Percentiles rank a stretch among this genome's conserved stretches.
Conservation (phyloP, 1,140 invertebrate species). For the Acyrthosiphon pisum region DNA sequence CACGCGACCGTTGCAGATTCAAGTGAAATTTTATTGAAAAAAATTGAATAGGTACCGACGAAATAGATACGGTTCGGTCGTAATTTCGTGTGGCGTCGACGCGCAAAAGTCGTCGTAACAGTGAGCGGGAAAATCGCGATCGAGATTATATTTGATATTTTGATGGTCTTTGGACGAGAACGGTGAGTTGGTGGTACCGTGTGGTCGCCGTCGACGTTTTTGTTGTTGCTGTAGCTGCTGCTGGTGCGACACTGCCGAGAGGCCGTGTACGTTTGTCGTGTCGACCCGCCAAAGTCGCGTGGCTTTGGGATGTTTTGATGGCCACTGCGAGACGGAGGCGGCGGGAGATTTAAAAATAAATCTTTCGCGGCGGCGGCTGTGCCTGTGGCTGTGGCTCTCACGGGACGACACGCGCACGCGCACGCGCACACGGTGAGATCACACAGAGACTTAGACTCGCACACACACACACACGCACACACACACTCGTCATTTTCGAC, state of each 20-base stretch:
- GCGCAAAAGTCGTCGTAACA: no score
- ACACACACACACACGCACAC: not conserved
- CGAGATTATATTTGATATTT: not conserved
- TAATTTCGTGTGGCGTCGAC: no score
- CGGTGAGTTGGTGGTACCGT: no score
- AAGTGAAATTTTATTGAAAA: no score
- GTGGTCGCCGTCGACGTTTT: not conserved
- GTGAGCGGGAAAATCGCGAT: not conserved
- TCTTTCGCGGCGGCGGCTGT: conserved; percentile 11
- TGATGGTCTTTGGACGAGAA: not conserved
- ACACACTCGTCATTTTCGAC: not conserved
- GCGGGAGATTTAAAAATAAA: conserved; percentile 48
- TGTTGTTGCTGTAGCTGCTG: not conserved
- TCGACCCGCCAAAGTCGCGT: conserved; percentile 7
- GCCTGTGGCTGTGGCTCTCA: not conserved
- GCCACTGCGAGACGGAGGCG: not conserved
- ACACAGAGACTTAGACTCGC: not conserved
- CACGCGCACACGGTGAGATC: not conserved
- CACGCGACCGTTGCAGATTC: no score
- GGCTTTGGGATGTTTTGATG: conserved; percentile 28
- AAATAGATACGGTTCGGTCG: no score
- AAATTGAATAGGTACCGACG: no score
- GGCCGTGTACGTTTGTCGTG: not conserved
- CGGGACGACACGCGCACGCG: not conserved
- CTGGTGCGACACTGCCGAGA: conserved; percentile 2